Evolutionary conservation across 92 coral and sea anemone genomes (phyloP).

Genomic region (Blastomussa wellsi): DNA sequence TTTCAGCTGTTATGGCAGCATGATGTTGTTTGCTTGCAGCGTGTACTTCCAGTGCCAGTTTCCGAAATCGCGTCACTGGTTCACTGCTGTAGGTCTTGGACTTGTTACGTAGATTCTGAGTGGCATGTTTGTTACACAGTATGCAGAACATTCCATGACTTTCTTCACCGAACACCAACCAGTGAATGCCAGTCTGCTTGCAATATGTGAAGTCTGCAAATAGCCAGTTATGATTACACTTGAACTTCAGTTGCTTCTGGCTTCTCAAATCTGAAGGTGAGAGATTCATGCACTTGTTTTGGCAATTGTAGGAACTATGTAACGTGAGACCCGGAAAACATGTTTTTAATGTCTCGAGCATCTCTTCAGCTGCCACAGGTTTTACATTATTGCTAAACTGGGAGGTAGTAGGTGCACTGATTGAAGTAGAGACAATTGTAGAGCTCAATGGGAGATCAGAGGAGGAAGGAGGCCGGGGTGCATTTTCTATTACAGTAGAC

Average conservation of each 20-base stretch:
- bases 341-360: slow-evolving; percentile 30
- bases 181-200: slow-evolving; percentile 27
- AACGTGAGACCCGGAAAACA: not conserved
- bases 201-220: slow-evolving; percentile 27
- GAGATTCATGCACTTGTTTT: slow-evolving; percentile 30
- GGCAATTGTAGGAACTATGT: slow-evolving; percentile 17
- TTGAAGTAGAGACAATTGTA: slow-evolving; percentile 26
- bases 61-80: slow-evolving; percentile 12
- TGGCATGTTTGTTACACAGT: slow-evolving; percentile 34
- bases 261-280: slow-evolving; percentile 16
- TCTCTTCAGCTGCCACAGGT: slow-evolving; percentile 24
- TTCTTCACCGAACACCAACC: slow-evolving; percentile 33
- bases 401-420: slow-evolving; percentile 2
- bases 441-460: slow-evolving; percentile 7
- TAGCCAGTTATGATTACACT: slow-evolving; percentile 22
- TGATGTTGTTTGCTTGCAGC: slow-evolving; percentile 31
- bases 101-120: slow-evolving; percentile 32
- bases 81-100: slow-evolving; percentile 18
- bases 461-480: not conserved
- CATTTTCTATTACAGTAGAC: slow-evolving; percentile 5
- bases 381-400: slow-evolving; percentile 25
- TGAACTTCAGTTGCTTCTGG: slow-evolving; percentile 24
- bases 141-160: slow-evolving; percentile 24
- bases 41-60: slow-evolving; percentile 29
- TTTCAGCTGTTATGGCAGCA: slow-evolving; percentile 37